Percentiles rank a stretch among this genome's conserved stretches.
These are phyloP conservation scores for Hydrozoanthus gracilis DNA, from an alignment of 92 coral and sea anemone genomes.

Conservation along the genomic window DNA sequence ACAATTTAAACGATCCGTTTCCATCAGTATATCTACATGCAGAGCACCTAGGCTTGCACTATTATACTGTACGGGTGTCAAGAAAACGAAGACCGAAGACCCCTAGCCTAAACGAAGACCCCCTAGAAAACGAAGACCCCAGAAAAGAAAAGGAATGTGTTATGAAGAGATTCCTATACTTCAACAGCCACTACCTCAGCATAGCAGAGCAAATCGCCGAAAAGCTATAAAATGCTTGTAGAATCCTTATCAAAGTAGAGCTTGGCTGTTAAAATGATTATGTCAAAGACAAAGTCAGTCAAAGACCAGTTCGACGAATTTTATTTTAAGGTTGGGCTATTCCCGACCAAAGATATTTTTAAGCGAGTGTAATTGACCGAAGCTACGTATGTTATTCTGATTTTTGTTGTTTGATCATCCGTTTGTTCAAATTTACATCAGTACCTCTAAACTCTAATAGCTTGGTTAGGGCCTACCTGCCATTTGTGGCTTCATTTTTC, in stretches of 20 bases:
- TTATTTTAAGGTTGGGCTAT: not conserved
- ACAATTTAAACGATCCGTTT: too few relatives aligned
- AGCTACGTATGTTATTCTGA: not conserved
- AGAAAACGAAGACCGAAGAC: not conserved
- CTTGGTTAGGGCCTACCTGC: not conserved
- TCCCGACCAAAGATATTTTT: slow-evolving; percentile 2
- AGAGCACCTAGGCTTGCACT: too few relatives aligned
- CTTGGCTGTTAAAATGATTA: not conserved
- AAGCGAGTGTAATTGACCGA: not conserved
- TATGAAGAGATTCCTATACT: not conserved
- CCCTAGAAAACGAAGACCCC: not conserved
- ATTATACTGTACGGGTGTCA: too few relatives aligned
- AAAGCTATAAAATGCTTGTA: not conserved
- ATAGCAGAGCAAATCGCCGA: not conserved
- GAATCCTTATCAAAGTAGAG: not conserved
- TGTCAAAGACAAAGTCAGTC: not conserved
- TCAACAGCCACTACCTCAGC: not conserved
- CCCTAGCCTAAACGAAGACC: not conserved
- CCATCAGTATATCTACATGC: too few relatives aligned
- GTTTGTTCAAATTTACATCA: not conserved
- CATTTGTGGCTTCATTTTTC: not conserved
- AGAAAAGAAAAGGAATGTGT: not conserved
- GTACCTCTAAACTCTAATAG: not conserved
- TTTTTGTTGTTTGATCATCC: slow-evolving; percentile 2
- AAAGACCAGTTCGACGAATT: not conserved